A percentile compares a stretch with the other conserved stretches of the same genome.
phyloP scores from a whole-genome alignment of 2,113 vertebrate species.

The Sakesphorus luctuosus region DNA sequence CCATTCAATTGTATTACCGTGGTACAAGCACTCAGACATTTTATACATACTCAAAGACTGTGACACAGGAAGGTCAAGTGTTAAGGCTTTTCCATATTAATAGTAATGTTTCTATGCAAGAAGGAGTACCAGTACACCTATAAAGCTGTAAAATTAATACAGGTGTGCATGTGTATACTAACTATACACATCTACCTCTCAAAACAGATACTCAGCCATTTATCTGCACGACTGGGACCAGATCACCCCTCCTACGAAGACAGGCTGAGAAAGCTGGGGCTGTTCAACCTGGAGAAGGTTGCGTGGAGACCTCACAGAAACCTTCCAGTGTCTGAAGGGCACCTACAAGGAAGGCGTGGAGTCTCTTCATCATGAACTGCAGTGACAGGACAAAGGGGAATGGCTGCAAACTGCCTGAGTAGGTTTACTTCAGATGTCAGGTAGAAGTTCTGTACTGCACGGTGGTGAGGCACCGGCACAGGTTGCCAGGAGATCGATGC shows the following conservation, averaged over 20 bases:
- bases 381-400: neutral
- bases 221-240: neutral
- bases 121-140: neutral
- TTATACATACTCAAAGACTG: accelerated
- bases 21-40: neutral
- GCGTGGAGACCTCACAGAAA: neutral
- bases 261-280: neutral
- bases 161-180: neutral
- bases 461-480: neutral
- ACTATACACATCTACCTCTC: neutral
- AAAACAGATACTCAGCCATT: neutral
- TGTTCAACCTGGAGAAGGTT: neutral
- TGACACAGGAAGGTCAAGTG: neutral
- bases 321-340: neutral
- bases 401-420: neutral
- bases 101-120: neutral
- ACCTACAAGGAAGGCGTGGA: too few relatives aligned
- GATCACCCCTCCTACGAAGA: neutral
- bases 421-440: neutral
- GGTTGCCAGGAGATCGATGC: accelerated
- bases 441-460: neutral
- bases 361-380: neutral
- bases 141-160: neutral
- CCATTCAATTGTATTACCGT: accelerated
- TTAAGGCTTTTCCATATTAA: neutral